A percentile compares a stretch with the other conserved stretches of the same genome.
Evolutionary conservation across 1,140 invertebrate species (phyloP).

Genomic region (Pteromalus puparum): DNA sequence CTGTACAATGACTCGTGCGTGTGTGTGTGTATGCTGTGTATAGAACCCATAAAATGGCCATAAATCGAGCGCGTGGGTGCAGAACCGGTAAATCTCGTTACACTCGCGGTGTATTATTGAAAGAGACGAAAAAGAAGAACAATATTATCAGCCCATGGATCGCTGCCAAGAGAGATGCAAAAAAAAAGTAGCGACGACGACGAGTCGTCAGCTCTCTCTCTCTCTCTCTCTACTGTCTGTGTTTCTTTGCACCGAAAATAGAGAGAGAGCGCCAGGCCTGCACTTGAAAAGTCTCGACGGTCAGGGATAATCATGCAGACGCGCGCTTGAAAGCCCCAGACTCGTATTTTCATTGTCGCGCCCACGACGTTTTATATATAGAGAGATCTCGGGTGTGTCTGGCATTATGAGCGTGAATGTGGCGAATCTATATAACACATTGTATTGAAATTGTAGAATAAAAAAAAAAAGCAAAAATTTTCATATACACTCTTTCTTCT

Average conservation of each 20-base stretch:
- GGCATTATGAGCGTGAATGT: too few species aligned
- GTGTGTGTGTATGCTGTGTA: not conserved
- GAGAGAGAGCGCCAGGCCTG: not conserved
- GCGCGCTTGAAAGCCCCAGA: not conserved
- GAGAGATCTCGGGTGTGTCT: not conserved
- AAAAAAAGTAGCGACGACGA: not conserved
- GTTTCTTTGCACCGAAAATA: too few species aligned
- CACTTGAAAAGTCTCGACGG: slow-evolving; percentile 48
- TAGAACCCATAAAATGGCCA: slow-evolving; percentile 32
- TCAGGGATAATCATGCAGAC: slow-evolving; percentile 44
- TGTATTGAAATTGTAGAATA: too few species aligned
- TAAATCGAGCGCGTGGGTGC: slow-evolving; percentile 44
- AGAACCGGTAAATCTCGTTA: slow-evolving; percentile 43
- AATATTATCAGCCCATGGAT: not conserved
- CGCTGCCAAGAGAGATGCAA: slow-evolving; percentile 15
- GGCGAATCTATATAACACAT: too few species aligned
- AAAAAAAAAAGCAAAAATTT: too few species aligned
- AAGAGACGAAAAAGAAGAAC: not conserved
- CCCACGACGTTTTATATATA: slow-evolving; percentile 10
- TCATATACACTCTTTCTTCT: not conserved
- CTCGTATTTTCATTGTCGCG: slow-evolving; percentile 35
- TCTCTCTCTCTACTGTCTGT: not conserved
- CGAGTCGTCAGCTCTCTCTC: not conserved
- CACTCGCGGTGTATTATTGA: not conserved
- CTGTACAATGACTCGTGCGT: not conserved